Evolutionary conservation across 1,140 invertebrate genomes (phyloP), one percentile per base, ranked within the genome.

Genomic region (Nixonia krombeini): DNA sequence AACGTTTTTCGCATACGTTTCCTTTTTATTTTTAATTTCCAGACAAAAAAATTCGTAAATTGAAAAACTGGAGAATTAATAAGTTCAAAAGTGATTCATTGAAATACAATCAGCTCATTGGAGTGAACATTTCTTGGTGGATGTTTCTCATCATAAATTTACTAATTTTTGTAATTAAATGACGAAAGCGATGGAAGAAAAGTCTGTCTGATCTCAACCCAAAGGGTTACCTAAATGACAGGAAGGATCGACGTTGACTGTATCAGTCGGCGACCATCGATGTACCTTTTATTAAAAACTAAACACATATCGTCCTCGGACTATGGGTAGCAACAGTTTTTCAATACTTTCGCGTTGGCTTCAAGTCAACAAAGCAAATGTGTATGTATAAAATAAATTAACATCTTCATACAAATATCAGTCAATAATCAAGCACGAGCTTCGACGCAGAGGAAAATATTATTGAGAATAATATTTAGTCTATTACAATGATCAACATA

Each of bases 371-470:
- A 47, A 29, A 62, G 59, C 31, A 49, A 65, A 57, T 67, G 59
- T 69, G 49, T 73, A 67, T 63, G 70, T 70, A 70, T 46, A 59
- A 70, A 53, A 57, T 52, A 61, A 47, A n/a, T n/a, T n/a, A n/a
- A n/a, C n/a, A n/a, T n/a, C n/a, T n/a, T n/a, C n/a, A n/a, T n/a
- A 67, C 57, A 58, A 66, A 66, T 68, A 72, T 65, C 66, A 68
- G 58, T 68, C 61, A 55, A 58, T 15, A 23, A 58, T 62, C 52
- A 42, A 68, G 49, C 53, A 62, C 52, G 65, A 62, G 65, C 65
- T 68, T 62, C 45, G 17, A 56, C 40, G 52, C 57, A 57, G 28
- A 50, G 53, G 17, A 42, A n/a, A 46, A 55, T 55, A 55, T 59
- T 49, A 63, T 50, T 63, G 44, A 29, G 61, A 52, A 42, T 56